Conservation (phyloP, 2,113 vertebrate genomes). For the Sorex araneus region DNA sequence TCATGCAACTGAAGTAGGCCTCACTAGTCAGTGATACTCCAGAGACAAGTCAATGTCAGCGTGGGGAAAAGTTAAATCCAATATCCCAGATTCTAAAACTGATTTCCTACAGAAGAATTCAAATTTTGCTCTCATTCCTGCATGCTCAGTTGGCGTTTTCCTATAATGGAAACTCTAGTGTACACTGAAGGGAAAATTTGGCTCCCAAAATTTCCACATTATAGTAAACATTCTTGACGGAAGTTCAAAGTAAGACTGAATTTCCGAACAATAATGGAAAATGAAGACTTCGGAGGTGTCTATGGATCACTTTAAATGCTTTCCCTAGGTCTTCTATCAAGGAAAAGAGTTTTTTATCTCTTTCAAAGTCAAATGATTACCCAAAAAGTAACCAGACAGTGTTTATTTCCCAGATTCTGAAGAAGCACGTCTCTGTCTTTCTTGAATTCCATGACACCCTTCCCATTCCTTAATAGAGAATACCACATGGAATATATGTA, state of each 20-base stretch:
- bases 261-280: slow-evolving; percentile 46
- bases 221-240: slow-evolving; percentile 6
- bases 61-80: slow-evolving; percentile 67
- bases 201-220: slow-evolving; percentile 45
- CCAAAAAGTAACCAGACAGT: background rate
- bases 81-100: slow-evolving; percentile 38
- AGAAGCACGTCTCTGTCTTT: background rate
- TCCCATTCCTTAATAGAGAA: slow-evolving; percentile 20
- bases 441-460: background rate
- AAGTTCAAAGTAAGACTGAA: slow-evolving; percentile 14
- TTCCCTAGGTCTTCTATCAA: background rate
- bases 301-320: slow-evolving; percentile 16
- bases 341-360: background rate
- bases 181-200: slow-evolving; percentile 51
- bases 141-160: background rate
- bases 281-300: background rate
- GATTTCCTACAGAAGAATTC: slow-evolving; percentile 63
- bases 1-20: slow-evolving; percentile 44
- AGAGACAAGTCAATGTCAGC: slow-evolving; percentile 64
- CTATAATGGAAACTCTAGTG: slow-evolving; percentile 60
- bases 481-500: background rate
- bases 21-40: slow-evolving; percentile 50
- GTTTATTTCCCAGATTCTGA: background rate
- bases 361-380: background rate
- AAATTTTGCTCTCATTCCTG: slow-evolving; percentile 30